phyloP scores from a whole-genome alignment of 2,113 vertebrate genomes.

The Psittacus erithacus region DNA sequence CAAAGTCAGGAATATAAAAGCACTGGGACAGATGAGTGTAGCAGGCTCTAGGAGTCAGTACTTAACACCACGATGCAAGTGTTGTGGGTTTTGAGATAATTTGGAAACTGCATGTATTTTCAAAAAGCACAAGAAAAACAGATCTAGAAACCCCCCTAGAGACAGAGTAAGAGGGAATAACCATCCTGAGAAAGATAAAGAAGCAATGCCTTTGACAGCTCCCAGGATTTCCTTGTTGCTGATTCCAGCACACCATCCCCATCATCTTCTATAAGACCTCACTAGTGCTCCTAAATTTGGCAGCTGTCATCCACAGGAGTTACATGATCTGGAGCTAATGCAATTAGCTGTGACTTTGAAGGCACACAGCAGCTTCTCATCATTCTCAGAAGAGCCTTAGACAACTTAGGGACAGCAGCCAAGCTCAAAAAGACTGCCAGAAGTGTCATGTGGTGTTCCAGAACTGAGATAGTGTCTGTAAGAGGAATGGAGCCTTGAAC shows the following conservation, averaged over 20 bases:
- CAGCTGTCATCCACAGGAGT: slow-evolving; percentile 55
- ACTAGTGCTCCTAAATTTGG: slow-evolving; percentile 48
- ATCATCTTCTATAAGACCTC: slow-evolving; percentile 23
- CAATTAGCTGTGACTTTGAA: slow-evolving; percentile 64
- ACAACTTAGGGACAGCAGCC: slow-evolving; percentile 63
- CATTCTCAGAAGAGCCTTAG: slow-evolving; percentile 57
- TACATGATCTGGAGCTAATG: slow-evolving; percentile 59
- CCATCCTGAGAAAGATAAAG: not conserved
- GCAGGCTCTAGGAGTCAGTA: not conserved
- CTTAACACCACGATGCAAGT: not conserved
- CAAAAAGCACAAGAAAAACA: not conserved
- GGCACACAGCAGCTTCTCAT: slow-evolving; percentile 66
- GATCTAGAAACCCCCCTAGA: not conserved
- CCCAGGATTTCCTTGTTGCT: slow-evolving; percentile 25
- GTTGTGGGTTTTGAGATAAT: not conserved
- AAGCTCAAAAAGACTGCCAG: slow-evolving; percentile 55
- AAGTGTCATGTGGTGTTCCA: slow-evolving; percentile 53
- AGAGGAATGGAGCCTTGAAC: not conserved
- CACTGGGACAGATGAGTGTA: not conserved
- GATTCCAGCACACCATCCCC: slow-evolving; percentile 27
- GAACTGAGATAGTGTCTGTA: slow-evolving; percentile 41
- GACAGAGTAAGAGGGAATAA: not conserved
- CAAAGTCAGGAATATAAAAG: slow-evolving; percentile 6
- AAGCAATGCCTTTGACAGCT: not conserved
- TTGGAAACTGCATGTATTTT: not conserved